phyloP scores from a whole-genome alignment of 2,797 vertebrate species.

The Eupleurogrammus muticus region DNA sequence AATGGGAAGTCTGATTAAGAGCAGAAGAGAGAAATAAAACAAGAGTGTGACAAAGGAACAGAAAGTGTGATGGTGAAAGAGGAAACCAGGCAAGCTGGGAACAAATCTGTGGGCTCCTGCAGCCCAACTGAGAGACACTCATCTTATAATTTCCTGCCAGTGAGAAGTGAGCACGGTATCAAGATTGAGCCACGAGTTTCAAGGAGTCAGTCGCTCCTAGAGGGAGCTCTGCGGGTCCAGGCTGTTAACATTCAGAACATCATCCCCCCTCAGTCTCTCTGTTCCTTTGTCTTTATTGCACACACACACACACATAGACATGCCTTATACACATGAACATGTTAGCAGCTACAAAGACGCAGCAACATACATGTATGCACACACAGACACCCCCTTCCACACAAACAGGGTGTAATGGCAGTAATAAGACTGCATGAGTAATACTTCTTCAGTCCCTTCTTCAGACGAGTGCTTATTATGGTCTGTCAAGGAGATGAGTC shows the following conservation, averaged over 20 bases:
- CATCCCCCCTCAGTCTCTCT: slow-evolving; percentile 29
- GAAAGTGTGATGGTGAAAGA: slow-evolving; percentile 16
- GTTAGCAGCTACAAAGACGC: slow-evolving; percentile 29
- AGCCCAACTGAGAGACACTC: slow-evolving; percentile 58
- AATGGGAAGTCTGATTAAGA: not conserved
- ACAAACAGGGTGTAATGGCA: slow-evolving; percentile 63
- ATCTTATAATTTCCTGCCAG: slow-evolving; percentile 76
- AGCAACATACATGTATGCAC: slow-evolving; percentile 20
- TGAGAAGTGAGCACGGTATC: slow-evolving; percentile 70
- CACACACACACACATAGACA: slow-evolving; percentile 13
- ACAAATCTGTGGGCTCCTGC: slow-evolving; percentile 53
- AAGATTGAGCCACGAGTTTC: slow-evolving; percentile 70
- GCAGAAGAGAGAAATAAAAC: slow-evolving; percentile 7
- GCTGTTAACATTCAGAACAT: slow-evolving; percentile 71
- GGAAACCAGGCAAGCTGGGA: slow-evolving; percentile 29
- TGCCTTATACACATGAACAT: not conserved
- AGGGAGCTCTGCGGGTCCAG: slow-evolving; percentile 57
- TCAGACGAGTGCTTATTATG: slow-evolving; percentile 80
- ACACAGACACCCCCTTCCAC: slow-evolving; percentile 55
- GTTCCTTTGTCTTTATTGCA: slow-evolving; percentile 40
- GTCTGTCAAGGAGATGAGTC: slow-evolving; percentile 80
- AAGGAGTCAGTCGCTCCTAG: slow-evolving; percentile 73
- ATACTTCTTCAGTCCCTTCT: slow-evolving; percentile 76
- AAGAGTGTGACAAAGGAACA: slow-evolving; percentile 14
- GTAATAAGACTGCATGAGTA: slow-evolving; percentile 80